Base-by-base conservation (phyloP, 2,888 invertebrate species). In the Epistrophe grossulariae region DNA sequence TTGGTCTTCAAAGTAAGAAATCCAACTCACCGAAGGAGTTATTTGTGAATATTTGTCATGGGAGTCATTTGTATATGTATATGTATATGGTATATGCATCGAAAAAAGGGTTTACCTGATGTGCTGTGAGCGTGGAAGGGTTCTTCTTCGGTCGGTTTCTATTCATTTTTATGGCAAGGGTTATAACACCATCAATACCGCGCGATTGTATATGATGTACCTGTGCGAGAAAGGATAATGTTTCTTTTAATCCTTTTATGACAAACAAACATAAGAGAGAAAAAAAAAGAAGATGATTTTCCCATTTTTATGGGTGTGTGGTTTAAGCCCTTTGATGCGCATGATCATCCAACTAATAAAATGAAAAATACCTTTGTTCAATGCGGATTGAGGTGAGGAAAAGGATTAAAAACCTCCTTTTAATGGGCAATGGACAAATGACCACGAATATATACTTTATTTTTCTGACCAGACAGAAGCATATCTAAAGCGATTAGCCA, bases 241-340 rank as follows among this genome's bases (percentile, higher is more conserved):
- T 76, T 74, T 66, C 77, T 89, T 89, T 91, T 91, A 91, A 91
- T 91, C 91, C 91, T 91, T 91, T 91, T 91, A 91, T 91, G 90
- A 87, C 91, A 90, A 85, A 91, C 89, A 91, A 91, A 90, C 91
- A 91, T 52, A 90, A 90, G 90, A 90, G 89, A 90, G 24, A 24
- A 24, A 24, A 24, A 24, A 24, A 90, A 90, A 90, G 89, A 90
- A 89, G 88, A 78, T 90, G 88, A 89, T 88, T 76, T 59, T 78
- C n/a, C 77, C 55, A 43, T 89, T 91, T 91, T 91, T 90, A 91
- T 91, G 91, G 92, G 91, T 91, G 91, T 91, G 91, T 90, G 91
- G 92, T 92, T 92, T 91, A 90, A 91, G 91, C 91, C 92, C 91
- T 91, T 92, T 91, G 91, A 91, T 91, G 91, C 90, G 89, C 90